Percentiles rank a stretch among this genome's conserved stretches.
These are phyloP conservation scores for Peromyscus attwateri DNA, from an alignment of 2,797 vertebrate genomes.

Conservation along the genomic window DNA sequence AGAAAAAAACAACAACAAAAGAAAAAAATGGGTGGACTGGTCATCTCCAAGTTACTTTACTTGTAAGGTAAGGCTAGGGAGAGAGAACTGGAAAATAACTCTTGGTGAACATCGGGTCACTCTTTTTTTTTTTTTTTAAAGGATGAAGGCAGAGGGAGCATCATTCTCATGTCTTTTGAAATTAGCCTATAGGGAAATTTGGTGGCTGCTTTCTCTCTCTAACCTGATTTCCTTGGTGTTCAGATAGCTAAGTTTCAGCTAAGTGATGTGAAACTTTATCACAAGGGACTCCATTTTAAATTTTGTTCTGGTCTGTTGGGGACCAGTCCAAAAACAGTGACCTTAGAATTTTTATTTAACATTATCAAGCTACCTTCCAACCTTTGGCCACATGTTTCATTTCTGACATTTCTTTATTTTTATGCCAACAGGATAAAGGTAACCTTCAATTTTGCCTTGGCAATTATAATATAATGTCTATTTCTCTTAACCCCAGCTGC, in stretches of 20 bases:
- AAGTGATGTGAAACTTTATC: neutral
- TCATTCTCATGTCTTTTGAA: neutral
- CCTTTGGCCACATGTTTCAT: slow-evolving; percentile 11
- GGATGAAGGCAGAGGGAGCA: neutral
- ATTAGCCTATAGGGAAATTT: neutral
- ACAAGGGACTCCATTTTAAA: neutral
- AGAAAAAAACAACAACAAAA: neutral
- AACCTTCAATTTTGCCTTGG: slow-evolving; percentile 50
- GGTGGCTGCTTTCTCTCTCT: neutral
- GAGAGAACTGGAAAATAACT: neutral
- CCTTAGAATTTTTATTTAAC: neutral
- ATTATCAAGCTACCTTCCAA: neutral
- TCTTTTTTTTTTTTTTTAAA: neutral
- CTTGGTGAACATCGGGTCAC: neutral
- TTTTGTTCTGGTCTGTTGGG: neutral
- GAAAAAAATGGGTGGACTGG: neutral
- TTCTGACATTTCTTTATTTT: slow-evolving; percentile 59
- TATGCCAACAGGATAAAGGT: slow-evolving; percentile 14
- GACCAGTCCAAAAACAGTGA: neutral
- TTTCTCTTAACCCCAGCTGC: slow-evolving; percentile 50
- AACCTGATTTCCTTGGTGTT: neutral
- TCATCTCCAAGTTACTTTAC: neutral
- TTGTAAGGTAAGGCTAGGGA: neutral
- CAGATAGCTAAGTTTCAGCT: neutral
- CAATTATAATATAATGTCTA: slow-evolving; percentile 27